phyloP scores from a whole-genome alignment of 2,113 vertebrate species.

The Eurypyga helias region DNA sequence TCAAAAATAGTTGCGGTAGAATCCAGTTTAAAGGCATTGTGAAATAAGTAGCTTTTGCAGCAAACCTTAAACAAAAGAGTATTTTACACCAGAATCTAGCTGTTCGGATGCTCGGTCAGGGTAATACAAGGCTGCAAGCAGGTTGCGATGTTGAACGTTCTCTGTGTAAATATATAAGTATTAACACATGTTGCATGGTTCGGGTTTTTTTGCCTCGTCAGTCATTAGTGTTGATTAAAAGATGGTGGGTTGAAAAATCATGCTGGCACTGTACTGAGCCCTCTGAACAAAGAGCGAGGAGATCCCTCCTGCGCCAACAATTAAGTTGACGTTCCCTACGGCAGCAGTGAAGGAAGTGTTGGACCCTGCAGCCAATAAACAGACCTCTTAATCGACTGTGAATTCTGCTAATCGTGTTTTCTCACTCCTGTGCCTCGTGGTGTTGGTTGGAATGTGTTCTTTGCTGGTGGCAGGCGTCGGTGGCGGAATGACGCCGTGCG shows the following conservation, averaged over 20 bases:
- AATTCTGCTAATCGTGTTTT: background rate
- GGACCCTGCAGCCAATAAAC: slow-evolving; percentile 63
- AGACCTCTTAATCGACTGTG: slow-evolving; percentile 3
- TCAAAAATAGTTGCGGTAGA: background rate
- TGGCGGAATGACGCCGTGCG: fast-evolving
- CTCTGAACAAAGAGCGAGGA: slow-evolving; percentile 39
- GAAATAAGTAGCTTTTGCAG: background rate
- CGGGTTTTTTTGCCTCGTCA: slow-evolving; percentile 17
- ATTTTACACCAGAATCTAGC: slow-evolving; percentile 46
- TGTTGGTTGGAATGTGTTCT: background rate
- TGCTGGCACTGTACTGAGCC: slow-evolving; percentile 21
- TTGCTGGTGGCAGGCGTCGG: background rate
- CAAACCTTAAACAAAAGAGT: background rate
- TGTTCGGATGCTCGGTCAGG: background rate
- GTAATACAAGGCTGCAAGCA: background rate
- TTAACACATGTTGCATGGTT: slow-evolving; percentile 57
- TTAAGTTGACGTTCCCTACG: background rate
- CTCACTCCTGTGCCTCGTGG: background rate
- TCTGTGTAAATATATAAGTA: slow-evolving; percentile 69
- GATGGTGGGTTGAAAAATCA: slow-evolving; percentile 17
- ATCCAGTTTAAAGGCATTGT: background rate
- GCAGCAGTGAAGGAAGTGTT: slow-evolving; percentile 25
- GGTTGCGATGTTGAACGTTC: background rate
- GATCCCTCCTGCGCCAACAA: slow-evolving; percentile 22
- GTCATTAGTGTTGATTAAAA: slow-evolving; percentile 23